These are phyloP conservation scores for Luehdorfia chinensis DNA, from an alignment of 1,140 invertebrate species.

Conservation along the genomic window DNA sequence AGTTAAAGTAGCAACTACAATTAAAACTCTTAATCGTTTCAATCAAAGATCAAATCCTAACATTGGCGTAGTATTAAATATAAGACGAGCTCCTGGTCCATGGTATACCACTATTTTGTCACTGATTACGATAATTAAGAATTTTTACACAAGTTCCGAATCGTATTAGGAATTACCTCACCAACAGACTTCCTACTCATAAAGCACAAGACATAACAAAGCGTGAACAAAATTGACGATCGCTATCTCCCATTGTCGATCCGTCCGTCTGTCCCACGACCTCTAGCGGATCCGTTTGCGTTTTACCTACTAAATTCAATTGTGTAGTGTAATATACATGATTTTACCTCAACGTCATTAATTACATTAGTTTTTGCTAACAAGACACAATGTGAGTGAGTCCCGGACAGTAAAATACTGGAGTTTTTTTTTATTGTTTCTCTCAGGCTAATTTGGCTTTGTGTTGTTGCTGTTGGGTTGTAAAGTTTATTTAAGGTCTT, in stretches of 20 bases:
- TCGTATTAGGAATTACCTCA: conserved; percentile 12
- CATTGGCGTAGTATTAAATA: too few species aligned
- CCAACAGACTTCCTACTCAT: conserved; percentile 44
- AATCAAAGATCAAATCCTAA: too few species aligned
- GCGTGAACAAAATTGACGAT: conserved; percentile 60
- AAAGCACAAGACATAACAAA: conserved; percentile 44
- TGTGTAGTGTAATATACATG: conserved; percentile 36
- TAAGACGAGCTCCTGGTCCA: too few species aligned
- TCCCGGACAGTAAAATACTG: conserved; percentile 26
- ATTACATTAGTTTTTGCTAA: conserved; percentile 53
- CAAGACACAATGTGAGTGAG: conserved; percentile 31
- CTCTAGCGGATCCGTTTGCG: conserved; percentile 37
- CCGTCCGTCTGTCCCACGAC: conserved; percentile 53
- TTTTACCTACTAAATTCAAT: conserved; percentile 59
- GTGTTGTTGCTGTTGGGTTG: too few species aligned
- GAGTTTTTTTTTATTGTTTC: neutral
- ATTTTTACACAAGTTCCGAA: conserved; percentile 18
- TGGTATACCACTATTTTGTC: too few species aligned
- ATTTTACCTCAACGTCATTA: conserved; percentile 44
- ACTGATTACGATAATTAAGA: conserved; percentile 9
- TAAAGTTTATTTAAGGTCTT: conserved; percentile 4
- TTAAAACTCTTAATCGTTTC: too few species aligned
- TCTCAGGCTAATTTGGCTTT: conserved; percentile 13
- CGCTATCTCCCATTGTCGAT: conserved; percentile 39
- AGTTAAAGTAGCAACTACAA: too few species aligned